phyloP scores from a whole-genome alignment of 53 echinoderm and acorn worm genomes.

The Holothuria scabra region DNA sequence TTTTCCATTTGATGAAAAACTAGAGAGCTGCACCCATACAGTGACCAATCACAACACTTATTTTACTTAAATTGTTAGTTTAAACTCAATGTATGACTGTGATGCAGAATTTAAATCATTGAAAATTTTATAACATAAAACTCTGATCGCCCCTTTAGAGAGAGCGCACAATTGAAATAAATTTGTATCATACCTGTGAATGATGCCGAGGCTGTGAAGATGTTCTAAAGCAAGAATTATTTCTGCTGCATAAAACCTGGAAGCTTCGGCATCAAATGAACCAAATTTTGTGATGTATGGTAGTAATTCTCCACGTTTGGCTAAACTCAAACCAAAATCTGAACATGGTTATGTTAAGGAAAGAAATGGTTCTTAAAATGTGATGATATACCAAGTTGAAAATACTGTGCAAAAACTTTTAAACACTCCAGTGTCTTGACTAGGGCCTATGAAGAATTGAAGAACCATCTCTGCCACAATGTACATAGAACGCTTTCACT shows the following conservation, averaged over 20 bases:
- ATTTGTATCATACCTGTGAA: constrained; percentile 83
- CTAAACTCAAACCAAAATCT: constrained; percentile 99
- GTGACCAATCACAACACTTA: too few relatives aligned
- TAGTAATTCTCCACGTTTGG: constrained; percentile 88
- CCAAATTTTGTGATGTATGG: constrained; percentile 97
- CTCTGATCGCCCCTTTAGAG: neutral
- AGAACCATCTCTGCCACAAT: too few relatives aligned
- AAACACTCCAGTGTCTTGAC: too few relatives aligned
- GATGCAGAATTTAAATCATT: neutral
- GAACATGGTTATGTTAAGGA: constrained; percentile 14
- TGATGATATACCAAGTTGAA: neutral
- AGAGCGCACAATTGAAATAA: neutral
- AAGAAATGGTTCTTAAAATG: neutral
- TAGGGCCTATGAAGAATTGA: too few relatives aligned
- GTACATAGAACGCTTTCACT: too few relatives aligned
- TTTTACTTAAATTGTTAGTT: too few relatives aligned
- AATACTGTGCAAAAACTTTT: too few relatives aligned
- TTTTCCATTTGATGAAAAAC: too few relatives aligned
- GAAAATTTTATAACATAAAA: neutral
- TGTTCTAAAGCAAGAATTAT: constrained; percentile 91
- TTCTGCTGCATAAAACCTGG: constrained; percentile 94
- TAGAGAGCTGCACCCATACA: too few relatives aligned
- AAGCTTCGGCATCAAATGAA: constrained; percentile 90
- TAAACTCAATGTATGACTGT: too few relatives aligned
- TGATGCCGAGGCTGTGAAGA: constrained; percentile 91